Conservation (phyloP, 2,113 vertebrate genomes). For the Daboia siamensis region DNA sequence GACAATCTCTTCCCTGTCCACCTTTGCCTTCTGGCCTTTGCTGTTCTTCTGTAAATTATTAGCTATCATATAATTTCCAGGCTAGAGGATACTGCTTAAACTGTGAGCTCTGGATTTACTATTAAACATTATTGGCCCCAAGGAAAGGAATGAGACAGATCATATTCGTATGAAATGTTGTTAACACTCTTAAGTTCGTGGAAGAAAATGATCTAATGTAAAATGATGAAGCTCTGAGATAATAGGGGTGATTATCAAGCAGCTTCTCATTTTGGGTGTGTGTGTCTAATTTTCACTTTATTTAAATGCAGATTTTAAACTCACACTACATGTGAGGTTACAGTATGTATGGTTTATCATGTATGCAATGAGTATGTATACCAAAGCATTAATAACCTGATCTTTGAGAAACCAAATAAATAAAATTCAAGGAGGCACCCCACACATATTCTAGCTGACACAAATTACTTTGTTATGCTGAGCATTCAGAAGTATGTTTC, state of each 20-base stretch:
- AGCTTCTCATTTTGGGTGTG: constrained; percentile 26
- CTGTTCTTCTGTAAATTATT: constrained; percentile 35
- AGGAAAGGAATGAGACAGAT: constrained; percentile 45
- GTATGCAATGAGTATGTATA: too few relatives aligned
- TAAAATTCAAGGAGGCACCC: not conserved
- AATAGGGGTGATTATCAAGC: not conserved
- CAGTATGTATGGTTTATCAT: not conserved
- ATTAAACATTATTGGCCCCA: constrained; percentile 44
- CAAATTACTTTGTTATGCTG: not conserved
- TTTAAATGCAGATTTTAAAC: not conserved
- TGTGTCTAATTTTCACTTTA: constrained; percentile 48
- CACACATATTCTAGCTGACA: not conserved
- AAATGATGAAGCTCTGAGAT: constrained; percentile 44
- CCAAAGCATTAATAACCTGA: not conserved
- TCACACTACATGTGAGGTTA: not conserved
- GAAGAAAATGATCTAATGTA: constrained; percentile 41
- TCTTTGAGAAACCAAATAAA: not conserved
- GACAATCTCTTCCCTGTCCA: too few relatives aligned
- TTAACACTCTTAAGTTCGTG: constrained; percentile 36
- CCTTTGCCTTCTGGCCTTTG: not conserved
- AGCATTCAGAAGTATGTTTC: not conserved
- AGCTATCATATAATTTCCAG: constrained; percentile 16
- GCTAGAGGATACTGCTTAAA: constrained; percentile 45
- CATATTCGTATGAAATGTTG: constrained; percentile 15
- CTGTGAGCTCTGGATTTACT: constrained; percentile 50